Percentiles rank a stretch among this genome's conserved stretches.
Evolutionary conservation across 2,113 vertebrate genomes (phyloP).

Genomic region (Centropristis striata): DNA sequence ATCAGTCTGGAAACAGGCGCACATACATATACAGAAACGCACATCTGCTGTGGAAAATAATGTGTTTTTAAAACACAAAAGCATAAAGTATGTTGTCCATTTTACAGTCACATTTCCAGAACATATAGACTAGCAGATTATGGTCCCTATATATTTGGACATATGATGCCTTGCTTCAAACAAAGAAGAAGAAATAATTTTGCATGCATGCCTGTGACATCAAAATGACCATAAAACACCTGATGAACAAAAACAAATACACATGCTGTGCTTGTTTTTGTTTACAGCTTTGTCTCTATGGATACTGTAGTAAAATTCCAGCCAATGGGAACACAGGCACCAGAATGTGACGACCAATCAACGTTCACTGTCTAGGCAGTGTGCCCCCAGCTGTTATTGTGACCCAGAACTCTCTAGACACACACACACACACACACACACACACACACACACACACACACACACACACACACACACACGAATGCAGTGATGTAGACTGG

Average conservation of each 20-base stretch:
- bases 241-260: constrained; percentile 8
- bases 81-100: no score
- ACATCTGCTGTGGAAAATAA: neutral
- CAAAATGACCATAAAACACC: neutral
- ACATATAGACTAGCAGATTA: neutral
- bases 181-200: neutral
- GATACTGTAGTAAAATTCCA: constrained; percentile 73
- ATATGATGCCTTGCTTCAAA: neutral
- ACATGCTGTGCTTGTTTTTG: constrained; percentile 54
- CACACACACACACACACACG: constrained; percentile 7
- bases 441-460: constrained; percentile 17
- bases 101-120: neutral
- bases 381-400: constrained; percentile 81
- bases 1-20: constrained; percentile 22
- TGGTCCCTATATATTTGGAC: neutral
- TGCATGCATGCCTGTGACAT: neutral
- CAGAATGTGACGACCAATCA: constrained; percentile 67
- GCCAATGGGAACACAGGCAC: constrained; percentile 54
- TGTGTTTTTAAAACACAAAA: neutral
- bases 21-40: neutral
- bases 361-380: constrained; percentile 61
- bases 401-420: constrained; percentile 76
- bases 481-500: constrained; percentile 57
- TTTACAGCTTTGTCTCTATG: constrained; percentile 78
- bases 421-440: constrained; percentile 23